A percentile compares a stretch with the other conserved stretches of the same genome.
These are phyloP conservation scores for Encarsia formosa DNA, from an alignment of 2,888 invertebrate genomes.

Conservation along the genomic window DNA sequence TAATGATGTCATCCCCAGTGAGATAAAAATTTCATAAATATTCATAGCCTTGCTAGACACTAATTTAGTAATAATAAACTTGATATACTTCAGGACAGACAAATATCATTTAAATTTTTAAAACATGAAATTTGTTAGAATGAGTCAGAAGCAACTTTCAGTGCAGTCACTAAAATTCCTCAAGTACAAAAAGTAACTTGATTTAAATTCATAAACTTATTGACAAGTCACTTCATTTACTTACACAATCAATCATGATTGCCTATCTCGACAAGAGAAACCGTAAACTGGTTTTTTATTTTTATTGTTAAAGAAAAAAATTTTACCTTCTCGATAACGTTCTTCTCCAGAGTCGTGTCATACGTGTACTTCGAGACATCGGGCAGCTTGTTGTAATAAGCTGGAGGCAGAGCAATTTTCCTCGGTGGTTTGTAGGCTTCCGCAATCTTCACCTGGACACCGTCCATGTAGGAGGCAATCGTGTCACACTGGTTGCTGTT, in stretches of 20 bases:
- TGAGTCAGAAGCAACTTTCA: no score
- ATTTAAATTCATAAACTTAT: no score
- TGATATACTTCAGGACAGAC: no score
- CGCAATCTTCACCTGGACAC: conserved; percentile 82
- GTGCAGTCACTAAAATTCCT: no score
- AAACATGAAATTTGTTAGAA: no score
- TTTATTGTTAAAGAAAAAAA: background rate
- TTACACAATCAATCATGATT: background rate
- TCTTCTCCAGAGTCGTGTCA: conserved; percentile 70
- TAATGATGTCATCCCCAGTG: no score
- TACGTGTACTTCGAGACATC: conserved; percentile 60
- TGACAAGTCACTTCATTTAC: background rate
- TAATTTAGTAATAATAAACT: no score
- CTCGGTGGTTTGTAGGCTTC: conserved; percentile 82
- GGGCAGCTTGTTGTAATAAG: conserved; percentile 54
- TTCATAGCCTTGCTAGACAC: no score
- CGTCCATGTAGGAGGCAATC: conserved; percentile 67
- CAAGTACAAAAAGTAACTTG: no score
- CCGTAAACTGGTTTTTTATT: no score
- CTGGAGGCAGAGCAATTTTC: conserved; percentile 61
- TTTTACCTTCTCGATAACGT: conserved; percentile 61
- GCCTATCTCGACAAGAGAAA: background rate
- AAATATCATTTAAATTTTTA: no score
- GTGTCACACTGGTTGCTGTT: conserved; percentile 44
- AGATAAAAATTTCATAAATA: no score